Base-by-base conservation (phyloP, 2,888 invertebrate genomes). In the Notocelia uddmanniana region DNA sequence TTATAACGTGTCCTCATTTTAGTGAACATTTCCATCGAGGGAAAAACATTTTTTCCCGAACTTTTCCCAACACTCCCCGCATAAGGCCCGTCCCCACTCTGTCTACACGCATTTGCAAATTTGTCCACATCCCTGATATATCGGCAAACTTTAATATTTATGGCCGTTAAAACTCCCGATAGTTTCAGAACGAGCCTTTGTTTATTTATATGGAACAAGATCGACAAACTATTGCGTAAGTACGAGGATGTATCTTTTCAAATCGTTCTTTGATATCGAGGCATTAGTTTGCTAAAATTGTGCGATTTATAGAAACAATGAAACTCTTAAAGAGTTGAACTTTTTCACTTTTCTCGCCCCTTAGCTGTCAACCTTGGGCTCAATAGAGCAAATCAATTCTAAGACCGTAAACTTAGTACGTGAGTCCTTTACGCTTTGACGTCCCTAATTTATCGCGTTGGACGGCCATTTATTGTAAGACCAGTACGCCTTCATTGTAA, bases 71-170 rank as follows among this genome's bases (percentile, higher is more conserved):
- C 21, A 18, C 11, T 45, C 21, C 31, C 31, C 19, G 18, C 31
- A 55, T 60, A 67, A 60, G 67, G 60, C 54, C 37, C 15, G 10
- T 21, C 10, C 52, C 26, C 19, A 52, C 50, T 8, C 8, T 52
- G 2, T 15, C 9, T 19, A 18, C 18, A 18, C n/a, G 60, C 55
- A 68, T 57, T 60, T 41, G 48, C 55, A 72, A 68, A 68, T 50
- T 72, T 55, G 72, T 71, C 60, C 48, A 50, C 45, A 34, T 23
- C 45, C 55, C 48, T 72, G 68, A 72, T 48, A 62, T 67, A 72
- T 72, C 55, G 67, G 19, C 48, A 13, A 72, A 72, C 54, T 72
- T 72, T 68, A 68, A 68, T 72, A 72, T 72, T 72, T 72, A 72
- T 55, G 72, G 55, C 37, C 60, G 55, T 60, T 72, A 68, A 66